phyloP scores from a whole-genome alignment of 1,140 invertebrate species.

The Drosophila jambulina region DNA sequence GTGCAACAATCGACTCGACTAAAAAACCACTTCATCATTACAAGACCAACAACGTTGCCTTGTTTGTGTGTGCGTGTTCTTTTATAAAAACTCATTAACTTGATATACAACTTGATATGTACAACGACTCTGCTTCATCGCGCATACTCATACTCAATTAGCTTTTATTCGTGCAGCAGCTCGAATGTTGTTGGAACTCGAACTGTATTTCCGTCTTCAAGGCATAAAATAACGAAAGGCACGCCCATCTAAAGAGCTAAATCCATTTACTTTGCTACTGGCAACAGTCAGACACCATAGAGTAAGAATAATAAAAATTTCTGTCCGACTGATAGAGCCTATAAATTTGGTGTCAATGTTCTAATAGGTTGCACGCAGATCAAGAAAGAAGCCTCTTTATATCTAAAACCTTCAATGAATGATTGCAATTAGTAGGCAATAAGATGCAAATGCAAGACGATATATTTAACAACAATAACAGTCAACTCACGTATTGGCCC shows the following conservation, averaged over 20 bases:
- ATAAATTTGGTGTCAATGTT: background rate
- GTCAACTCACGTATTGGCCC: slow-evolving; percentile 53
- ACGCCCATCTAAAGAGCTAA: slow-evolving; percentile 29
- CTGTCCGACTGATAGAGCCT: background rate
- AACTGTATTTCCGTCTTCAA: slow-evolving; percentile 55
- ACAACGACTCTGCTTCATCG: slow-evolving; percentile 28
- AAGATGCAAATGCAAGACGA: background rate
- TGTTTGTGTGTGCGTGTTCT: slow-evolving; percentile 10
- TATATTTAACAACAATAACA: background rate
- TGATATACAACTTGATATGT: slow-evolving; percentile 47
- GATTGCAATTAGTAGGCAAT: background rate
- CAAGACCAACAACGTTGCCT: slow-evolving; percentile 2
- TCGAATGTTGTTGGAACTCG: slow-evolving; percentile 32
- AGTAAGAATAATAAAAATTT: background rate
- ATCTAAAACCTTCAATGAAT: background rate
- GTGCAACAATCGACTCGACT: slow-evolving; percentile 29
- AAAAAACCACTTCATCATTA: slow-evolving; percentile 20
- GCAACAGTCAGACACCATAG: background rate
- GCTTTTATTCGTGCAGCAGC: slow-evolving; percentile 51
- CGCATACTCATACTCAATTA: slow-evolving; percentile 32
- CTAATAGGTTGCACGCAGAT: too few species aligned
- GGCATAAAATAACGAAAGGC: slow-evolving; percentile 39
- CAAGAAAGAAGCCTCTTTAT: background rate
- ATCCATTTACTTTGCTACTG: slow-evolving; percentile 24
- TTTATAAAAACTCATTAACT: slow-evolving; percentile 58